phyloP scores from a whole-genome alignment of 92 coral and sea anemone species.

The Anthopleura xanthogrammica region DNA sequence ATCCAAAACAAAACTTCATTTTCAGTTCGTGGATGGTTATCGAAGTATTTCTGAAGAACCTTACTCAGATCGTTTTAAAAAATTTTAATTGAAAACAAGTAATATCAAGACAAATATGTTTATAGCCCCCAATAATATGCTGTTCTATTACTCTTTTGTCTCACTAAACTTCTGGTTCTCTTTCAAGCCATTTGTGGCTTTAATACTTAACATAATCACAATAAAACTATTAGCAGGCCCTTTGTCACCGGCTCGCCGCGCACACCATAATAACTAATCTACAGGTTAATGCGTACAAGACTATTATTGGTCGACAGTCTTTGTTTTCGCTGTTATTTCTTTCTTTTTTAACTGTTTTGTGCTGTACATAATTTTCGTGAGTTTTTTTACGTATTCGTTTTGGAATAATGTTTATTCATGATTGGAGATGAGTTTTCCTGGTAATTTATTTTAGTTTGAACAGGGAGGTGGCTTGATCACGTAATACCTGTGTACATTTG shows the following conservation, averaged over 20 bases:
- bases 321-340: not conserved
- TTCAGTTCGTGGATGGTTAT: not conserved
- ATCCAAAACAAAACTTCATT: not conserved
- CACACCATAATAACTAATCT: not conserved
- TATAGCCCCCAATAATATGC: not conserved
- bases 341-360: not conserved
- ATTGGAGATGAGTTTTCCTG: not conserved
- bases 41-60: not conserved
- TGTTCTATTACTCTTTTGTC: conserved; percentile 2
- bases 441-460: no score
- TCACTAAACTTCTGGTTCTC: not conserved
- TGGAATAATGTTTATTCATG: not conserved
- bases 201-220: conserved; percentile 1
- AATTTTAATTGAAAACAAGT: not conserved
- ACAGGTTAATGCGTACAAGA: not conserved
- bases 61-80: not conserved
- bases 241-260: conserved; percentile 12
- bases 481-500: not conserved
- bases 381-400: not conserved
- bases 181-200: conserved; percentile 2
- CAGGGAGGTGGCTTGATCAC: not conserved
- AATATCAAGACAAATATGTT: not conserved
- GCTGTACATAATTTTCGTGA: not conserved
- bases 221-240: conserved; percentile 2
- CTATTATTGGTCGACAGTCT: not conserved